A percentile compares a stretch with the other conserved stretches of the same genome.
Evolutionary conservation across 2,888 invertebrate species (phyloP).

Genomic region (Melanotus villosus): DNA sequence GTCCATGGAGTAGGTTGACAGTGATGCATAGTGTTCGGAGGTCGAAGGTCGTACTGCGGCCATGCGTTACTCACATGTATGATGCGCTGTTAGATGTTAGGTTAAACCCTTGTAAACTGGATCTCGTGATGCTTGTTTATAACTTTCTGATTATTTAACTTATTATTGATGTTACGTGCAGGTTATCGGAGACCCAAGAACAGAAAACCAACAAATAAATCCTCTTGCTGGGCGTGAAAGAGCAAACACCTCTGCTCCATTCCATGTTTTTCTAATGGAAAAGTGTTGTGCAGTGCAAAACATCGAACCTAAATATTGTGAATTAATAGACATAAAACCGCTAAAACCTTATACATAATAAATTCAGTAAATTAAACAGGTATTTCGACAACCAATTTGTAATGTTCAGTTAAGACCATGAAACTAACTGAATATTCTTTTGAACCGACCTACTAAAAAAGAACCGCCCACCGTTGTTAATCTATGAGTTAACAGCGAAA

Average conservation of each 20-base stretch:
- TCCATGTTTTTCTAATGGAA: slow-evolving; percentile 11
- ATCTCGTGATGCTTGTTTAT: slow-evolving; percentile 15
- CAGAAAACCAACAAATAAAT: background rate
- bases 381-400: too few relatives aligned
- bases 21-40: slow-evolving; percentile 50
- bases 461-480: too few relatives aligned
- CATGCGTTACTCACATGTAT: slow-evolving; percentile 37
- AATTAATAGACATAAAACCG: slow-evolving; percentile 4
- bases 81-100: slow-evolving; percentile 13
- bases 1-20: slow-evolving; percentile 44
- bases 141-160: slow-evolving; percentile 12
- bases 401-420: too few relatives aligned
- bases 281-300: slow-evolving; percentile 5
- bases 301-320: background rate
- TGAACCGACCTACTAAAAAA: too few relatives aligned
- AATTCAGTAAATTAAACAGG: background rate
- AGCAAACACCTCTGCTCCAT: background rate
- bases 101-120: slow-evolving; percentile 16
- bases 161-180: slow-evolving; percentile 9
- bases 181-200: background rate
- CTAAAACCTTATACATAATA: slow-evolving; percentile 2
- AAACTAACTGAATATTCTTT: too few relatives aligned
- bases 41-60: slow-evolving; percentile 43
- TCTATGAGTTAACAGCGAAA: too few relatives aligned
- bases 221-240: slow-evolving; percentile 1